Conservation (phyloP, 2,888 invertebrate species). For the Harpagoxenus sublaevis region DNA sequence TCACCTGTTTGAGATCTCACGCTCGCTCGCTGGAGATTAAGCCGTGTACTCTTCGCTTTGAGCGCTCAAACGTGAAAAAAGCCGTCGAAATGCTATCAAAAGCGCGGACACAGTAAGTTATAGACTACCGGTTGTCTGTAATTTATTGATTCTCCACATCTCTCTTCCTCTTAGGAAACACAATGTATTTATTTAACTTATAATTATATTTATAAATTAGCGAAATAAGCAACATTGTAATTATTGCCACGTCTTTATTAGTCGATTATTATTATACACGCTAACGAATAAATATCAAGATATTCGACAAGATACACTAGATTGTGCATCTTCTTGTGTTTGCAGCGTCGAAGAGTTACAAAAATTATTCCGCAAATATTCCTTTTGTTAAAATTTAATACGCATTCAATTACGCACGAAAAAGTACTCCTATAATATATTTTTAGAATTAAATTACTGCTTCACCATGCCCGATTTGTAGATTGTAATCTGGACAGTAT, state of each 20-base stretch:
- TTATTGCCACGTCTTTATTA: neutral
- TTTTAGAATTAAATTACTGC: neutral
- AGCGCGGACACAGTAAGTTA: neutral
- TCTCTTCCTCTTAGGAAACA: neutral
- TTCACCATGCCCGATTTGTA: neutral
- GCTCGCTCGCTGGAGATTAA: constrained; percentile 26
- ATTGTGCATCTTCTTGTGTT: neutral
- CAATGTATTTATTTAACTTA: neutral
- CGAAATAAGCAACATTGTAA: neutral
- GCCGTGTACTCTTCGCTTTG: constrained; percentile 20
- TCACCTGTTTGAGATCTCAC: constrained; percentile 4
- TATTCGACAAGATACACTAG: neutral
- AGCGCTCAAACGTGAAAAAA: constrained; percentile 27
- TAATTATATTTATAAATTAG: neutral
- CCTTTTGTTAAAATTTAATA: neutral
- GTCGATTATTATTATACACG: neutral
- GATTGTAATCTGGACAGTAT: constrained; percentile 15
- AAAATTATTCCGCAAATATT: neutral
- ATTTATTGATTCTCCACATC: neutral
- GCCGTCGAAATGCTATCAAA: constrained; percentile 22
- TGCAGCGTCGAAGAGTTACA: neutral
- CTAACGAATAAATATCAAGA: constrained; percentile 1
- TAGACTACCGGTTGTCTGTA: neutral
- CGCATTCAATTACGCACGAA: neutral
- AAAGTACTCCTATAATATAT: neutral